Conservation (phyloP, 2,113 vertebrate genomes). For the Labrus mixtus region DNA sequence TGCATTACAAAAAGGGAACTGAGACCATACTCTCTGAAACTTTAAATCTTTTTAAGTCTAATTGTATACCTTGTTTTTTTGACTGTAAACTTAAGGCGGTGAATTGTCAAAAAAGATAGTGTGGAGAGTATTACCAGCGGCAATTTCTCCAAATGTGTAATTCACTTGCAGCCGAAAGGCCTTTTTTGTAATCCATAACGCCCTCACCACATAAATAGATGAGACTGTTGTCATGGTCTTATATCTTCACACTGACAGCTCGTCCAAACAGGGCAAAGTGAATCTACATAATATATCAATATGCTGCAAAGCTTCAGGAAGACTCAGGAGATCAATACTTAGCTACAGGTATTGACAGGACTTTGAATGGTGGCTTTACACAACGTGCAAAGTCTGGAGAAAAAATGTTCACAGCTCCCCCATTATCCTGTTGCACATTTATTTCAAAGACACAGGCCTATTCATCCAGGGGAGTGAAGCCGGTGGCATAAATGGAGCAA, state of each 20-base stretch:
- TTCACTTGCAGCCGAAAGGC: conserved; percentile 1
- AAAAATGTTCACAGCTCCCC: conserved; percentile 60
- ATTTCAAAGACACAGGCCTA: conserved; percentile 58
- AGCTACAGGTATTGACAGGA: conserved; percentile 70
- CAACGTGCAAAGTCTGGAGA: conserved; percentile 70
- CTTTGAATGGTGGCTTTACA: conserved; percentile 78
- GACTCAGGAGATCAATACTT: conserved; percentile 65
- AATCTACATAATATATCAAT: conserved; percentile 77
- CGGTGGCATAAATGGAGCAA: conserved; percentile 21
- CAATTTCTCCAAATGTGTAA: conserved; percentile 32
- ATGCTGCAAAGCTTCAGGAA: conserved; percentile 58
- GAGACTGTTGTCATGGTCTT: conserved; percentile 66
- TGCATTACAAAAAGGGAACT: conserved; percentile 65
- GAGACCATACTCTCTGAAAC: conserved; percentile 29
- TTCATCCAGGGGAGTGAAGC: conserved; percentile 35
- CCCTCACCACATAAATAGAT: conserved; percentile 50
- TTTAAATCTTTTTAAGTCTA: conserved; percentile 8
- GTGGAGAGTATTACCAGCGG: not conserved
- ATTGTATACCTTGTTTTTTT: conserved; percentile 32
- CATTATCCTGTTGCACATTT: conserved; percentile 64
- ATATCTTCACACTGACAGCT: conserved; percentile 57
- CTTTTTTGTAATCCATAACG: conserved; percentile 54
- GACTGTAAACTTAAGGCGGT: not conserved
- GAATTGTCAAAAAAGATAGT: not conserved
- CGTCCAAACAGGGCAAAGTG: conserved; percentile 56